Base-by-base conservation (phyloP, 2,113 vertebrate species). In the Oncorhynchus nerka region DNA sequence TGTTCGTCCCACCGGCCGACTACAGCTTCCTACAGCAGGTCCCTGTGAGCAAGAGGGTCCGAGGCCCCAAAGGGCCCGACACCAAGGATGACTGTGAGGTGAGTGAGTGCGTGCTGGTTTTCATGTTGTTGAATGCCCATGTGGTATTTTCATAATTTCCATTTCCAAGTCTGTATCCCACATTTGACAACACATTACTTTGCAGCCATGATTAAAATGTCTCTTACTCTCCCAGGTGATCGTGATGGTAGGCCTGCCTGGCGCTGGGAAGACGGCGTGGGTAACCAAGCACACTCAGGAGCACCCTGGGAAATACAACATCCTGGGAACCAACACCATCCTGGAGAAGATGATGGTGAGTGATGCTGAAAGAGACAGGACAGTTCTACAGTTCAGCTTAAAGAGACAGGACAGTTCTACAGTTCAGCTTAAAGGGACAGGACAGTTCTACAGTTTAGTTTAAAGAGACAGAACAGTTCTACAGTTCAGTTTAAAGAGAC, bases 301-400 rank as follows among this genome's bases (percentile, higher is more conserved):
- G 79, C 89, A 95, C 74, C 95, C 95, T 1, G 81, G 79, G 59
- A 95, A 94, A 59, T 96, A 91, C 81, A 95, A 95, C 83, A 93
- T 95, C 70, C 83, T 96, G 80, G 95, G 95, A 4, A 95, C 95
- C 84, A 95, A 96, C 20, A 93, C 94, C 73, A 96, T 96, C 82
- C 95, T 96, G 94, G 95, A 95, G 34, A 95, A 95, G 76, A 96
- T 96, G 95, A 92, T 93, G 92, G 95, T 95, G 24, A 49, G 68
- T 24, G 12, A 28, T 13, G 26, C 22, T 66, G 2, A n/a, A 66
- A 28, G 64, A 3, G 64, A 66, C 24, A 66, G 22, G n/a, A 4
- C 15, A 7, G 64, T 26, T 51, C 15, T 16, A 4, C 49, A 51
- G 49, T 51, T 16, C n/a, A 64, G 5, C 20, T 26, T 12, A 26